Evolutionary conservation across 2,113 vertebrate species (phyloP), one percentile per base, ranked within the genome.

Genomic region (Alethe diademata): DNA sequence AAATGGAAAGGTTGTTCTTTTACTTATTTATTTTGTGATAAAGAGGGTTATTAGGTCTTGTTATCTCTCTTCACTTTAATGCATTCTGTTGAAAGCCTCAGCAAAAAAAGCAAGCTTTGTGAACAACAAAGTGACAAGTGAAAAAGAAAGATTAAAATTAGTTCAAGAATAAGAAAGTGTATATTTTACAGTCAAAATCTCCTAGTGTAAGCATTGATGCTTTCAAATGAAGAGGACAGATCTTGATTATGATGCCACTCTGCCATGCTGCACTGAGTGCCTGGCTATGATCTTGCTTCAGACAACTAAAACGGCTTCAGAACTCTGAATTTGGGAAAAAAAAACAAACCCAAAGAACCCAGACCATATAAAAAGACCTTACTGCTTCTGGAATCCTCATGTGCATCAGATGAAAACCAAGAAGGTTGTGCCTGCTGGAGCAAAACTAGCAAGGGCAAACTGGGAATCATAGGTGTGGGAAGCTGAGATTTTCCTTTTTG

Each of bases 361-460:
- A 85, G 93, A 97, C 93, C 96, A 92, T 98, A 98, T 94, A 96
- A 94, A 97, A 98, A 94, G 94, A 97, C 94, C 97, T 97, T 97
- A 97, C 54, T 83, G 94, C 86, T 93, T 95, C 82, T 96, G 96
- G 94, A 97, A 96, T 97, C 94, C 89, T 86, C 45, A 71, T 28
- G 28, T 88, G 95, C 91, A 82, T 83, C 19, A 8, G 61, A 78
- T 96, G 97, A 97, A 97, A 98, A 97, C 91, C 1, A 78, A 98
- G 97, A 93, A 91, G 91, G 96, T 91, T 95, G 95, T 10, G 70
- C 90, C 84, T 82, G 82, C 96, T 96, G 96, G 93, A 97, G 94
- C 38, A 57, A 96, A 97, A 93, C 90, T 95, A 96, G 86, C 78
- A 58, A 61, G 82, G 75, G 54, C 51, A 92, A 75, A 91, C 24